Evolutionary conservation across 2,888 invertebrate species (phyloP).

Genomic region (Tetanocera ferruginea): DNA sequence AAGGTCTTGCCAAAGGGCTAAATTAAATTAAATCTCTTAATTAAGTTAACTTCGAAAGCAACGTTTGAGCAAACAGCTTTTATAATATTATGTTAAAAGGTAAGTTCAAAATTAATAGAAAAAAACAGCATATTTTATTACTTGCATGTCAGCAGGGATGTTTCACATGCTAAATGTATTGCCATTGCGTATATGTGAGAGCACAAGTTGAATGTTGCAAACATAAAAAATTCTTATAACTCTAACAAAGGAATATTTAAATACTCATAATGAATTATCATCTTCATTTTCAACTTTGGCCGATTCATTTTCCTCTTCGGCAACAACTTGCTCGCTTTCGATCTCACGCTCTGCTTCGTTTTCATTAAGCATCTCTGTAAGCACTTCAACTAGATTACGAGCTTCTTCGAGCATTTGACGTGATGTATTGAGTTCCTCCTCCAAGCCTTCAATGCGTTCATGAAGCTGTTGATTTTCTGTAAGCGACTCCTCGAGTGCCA

Average conservation of each 20-base stretch:
- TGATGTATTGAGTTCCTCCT: slow-evolving; percentile 76
- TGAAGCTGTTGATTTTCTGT: slow-evolving; percentile 78
- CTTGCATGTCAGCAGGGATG: no score
- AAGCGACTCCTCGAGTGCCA: slow-evolving; percentile 80
- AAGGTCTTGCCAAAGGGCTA: no score
- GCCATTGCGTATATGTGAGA: no score
- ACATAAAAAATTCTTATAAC: neutral
- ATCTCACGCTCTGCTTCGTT: slow-evolving; percentile 72
- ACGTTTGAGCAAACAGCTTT: no score
- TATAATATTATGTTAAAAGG: no score
- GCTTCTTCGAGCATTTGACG: slow-evolving; percentile 83
- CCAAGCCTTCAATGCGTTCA: slow-evolving; percentile 70
- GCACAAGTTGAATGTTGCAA: neutral
- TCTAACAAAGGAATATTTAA: neutral
- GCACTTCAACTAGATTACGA: slow-evolving; percentile 80
- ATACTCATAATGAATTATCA: neutral
- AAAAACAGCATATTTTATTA: no score
- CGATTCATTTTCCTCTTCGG: slow-evolving; percentile 34
- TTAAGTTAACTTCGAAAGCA: neutral
- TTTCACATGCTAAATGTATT: no score
- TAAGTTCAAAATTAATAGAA: no score
- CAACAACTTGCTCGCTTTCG: slow-evolving; percentile 16
- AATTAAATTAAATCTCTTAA: no score
- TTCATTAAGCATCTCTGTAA: slow-evolving; percentile 79
- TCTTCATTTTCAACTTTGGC: slow-evolving; percentile 10